phyloP scores from a whole-genome alignment of 2,797 vertebrate species.

The Manis pentadactyla region DNA sequence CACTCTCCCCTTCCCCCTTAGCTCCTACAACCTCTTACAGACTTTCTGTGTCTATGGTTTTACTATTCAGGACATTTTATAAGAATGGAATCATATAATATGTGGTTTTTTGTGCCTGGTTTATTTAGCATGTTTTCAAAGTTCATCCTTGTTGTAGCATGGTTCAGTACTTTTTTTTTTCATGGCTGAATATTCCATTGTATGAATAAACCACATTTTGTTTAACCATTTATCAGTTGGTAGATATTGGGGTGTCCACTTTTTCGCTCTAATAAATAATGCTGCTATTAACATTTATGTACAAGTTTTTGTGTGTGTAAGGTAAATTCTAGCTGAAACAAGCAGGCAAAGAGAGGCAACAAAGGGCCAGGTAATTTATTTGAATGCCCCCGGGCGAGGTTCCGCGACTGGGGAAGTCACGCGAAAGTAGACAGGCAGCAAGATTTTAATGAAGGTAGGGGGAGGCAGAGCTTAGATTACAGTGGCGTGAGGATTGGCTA shows the following conservation, averaged over 20 bases:
- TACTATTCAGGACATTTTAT: background rate
- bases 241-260: background rate
- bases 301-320: background rate
- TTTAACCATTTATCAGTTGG: background rate
- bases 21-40: background rate
- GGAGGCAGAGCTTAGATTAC: too few species aligned
- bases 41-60: background rate
- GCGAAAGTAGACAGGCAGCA: too few species aligned
- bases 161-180: background rate
- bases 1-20: background rate
- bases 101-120: background rate
- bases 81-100: background rate
- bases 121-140: background rate
- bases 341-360: too few species aligned
- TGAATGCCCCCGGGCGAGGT: too few species aligned
- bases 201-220: background rate
- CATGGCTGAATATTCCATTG: background rate
- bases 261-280: background rate
- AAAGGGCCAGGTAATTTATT: too few species aligned
- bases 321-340: too few species aligned
- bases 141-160: background rate
- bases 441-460: too few species aligned
- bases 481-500: too few species aligned
- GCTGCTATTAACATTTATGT: background rate
- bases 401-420: too few species aligned